Evolutionary conservation across 2,113 vertebrate genomes (phyloP), one percentile per base, ranked within the genome.

Genomic region (Oreochromis niloticus): DNA sequence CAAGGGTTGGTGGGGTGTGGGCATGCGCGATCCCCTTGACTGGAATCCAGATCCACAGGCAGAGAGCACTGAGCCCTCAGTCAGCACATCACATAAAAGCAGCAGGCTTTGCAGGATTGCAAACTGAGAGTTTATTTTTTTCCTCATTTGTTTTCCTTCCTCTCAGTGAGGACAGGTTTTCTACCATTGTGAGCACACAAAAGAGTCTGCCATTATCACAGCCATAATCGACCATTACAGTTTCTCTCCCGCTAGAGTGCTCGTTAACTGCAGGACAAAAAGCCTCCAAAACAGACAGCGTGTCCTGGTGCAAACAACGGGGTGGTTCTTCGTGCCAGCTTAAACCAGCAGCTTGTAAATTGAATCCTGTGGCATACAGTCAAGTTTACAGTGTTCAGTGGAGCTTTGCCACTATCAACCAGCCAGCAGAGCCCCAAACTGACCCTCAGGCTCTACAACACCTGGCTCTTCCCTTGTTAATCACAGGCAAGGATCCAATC

Each of bases 311-410:
- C 91, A 91, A 93, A 94, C 94, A 94, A 93, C 89, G 46, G 92
- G 80, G 85, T 59, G 88, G 87, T 66, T 86, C 85, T 41, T 63
- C 48, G 57, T 85, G 93, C 93, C 92, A 91, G 90, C 93, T 92
- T 92, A 92, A 93, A 94, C 93, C 88, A 93, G 93, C 93, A 95
- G 94, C 93, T 96, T 94, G 93, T 92, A 94, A 95, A 96, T 93
- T 92, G 93, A 94, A 93, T 95, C 91, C 90, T 73, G 88, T 95
- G 95, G 94, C 93, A 92, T 87, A 85, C 89, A 88, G 91, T 95
- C 94, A 95, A 92, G 90, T 94, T 91, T 92, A 92, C 90, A 92
- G 91, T 91, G 91, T 95, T 94, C 91, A 88, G 84, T 88, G 91
- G 87, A 91, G 88, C 91, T 88, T 86, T 91, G 93, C 93, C 90